Evolutionary conservation across 2,797 vertebrate genomes (phyloP).

Genomic region (Lepilemur ruficaudatus): DNA sequence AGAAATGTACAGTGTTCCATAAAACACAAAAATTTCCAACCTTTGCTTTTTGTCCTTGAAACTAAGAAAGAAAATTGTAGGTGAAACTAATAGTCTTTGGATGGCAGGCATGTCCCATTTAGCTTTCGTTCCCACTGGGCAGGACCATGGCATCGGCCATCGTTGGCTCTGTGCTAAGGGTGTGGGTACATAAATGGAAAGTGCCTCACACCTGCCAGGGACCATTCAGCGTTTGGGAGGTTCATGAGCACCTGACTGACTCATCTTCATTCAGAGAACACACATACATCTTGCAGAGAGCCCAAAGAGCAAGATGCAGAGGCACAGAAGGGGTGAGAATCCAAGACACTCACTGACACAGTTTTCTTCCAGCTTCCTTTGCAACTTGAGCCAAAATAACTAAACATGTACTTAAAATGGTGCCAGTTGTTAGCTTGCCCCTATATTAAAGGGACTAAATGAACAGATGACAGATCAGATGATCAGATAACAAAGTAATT

Average conservation of each 20-base stretch:
- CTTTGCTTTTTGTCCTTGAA: conserved; percentile 67
- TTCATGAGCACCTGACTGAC: not conserved
- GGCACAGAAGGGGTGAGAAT: not conserved
- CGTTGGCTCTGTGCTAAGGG: conserved; percentile 7
- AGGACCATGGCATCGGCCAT: not conserved
- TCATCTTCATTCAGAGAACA: not conserved
- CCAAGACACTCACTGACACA: not conserved
- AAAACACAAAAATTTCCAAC: conserved; percentile 22
- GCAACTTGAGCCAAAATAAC: not conserved
- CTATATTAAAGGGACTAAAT: not conserved
- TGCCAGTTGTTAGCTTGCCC: not conserved
- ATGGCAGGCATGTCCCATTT: conserved; percentile 22
- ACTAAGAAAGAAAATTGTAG: conserved; percentile 61
- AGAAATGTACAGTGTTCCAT: not conserved
- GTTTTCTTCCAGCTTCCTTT: not conserved
- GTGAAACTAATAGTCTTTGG: conserved; percentile 63
- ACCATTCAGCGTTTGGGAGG: not conserved
- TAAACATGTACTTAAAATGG: not conserved
- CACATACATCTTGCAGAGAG: not conserved
- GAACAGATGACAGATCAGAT: not conserved
- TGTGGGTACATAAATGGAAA: not conserved
- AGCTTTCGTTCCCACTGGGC: conserved; percentile 29
- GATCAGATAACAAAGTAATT: not conserved
- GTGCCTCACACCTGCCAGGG: not conserved
- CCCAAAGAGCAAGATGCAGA: not conserved